Percentiles rank a stretch among this genome's conserved stretches.
These are phyloP conservation scores for Scaeva pyrastri DNA, from an alignment of 2,888 invertebrate species.

Conservation along the genomic window DNA sequence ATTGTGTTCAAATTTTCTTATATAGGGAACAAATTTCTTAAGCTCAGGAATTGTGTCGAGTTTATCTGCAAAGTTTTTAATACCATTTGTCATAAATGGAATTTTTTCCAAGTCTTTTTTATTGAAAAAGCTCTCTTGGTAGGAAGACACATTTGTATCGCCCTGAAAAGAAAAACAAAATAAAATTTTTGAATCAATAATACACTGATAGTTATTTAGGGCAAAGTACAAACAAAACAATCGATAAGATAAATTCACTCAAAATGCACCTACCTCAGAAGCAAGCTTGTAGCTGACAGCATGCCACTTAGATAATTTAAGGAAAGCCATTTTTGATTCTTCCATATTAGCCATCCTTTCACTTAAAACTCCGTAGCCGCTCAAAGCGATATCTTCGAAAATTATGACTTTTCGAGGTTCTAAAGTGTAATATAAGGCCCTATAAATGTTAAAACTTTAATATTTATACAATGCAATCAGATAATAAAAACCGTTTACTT, in stretches of 20 bases:
- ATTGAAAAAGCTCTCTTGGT: not conserved
- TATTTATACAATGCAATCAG: not conserved
- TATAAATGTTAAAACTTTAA: constrained; percentile 12
- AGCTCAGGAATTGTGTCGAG: constrained; percentile 1
- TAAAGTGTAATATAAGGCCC: constrained; percentile 59
- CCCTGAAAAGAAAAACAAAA: constrained; percentile 44
- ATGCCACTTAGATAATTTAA: constrained; percentile 75
- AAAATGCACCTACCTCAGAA: constrained; percentile 57
- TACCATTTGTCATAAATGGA: not conserved
- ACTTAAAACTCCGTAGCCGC: constrained; percentile 58
- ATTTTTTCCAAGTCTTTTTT: not conserved
- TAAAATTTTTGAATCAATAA: not conserved
- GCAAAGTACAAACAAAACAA: too few species aligned
- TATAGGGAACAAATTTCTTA: not conserved
- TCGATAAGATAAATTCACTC: not conserved
- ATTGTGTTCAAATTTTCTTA: not conserved
- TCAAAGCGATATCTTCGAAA: constrained; percentile 67
- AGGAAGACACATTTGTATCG: not conserved
- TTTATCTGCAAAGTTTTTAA: not conserved
- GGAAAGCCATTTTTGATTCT: constrained; percentile 68
- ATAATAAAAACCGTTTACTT: constrained; percentile 47
- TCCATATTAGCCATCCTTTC: constrained; percentile 58
- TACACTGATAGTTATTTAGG: too few species aligned
- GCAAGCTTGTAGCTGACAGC: constrained; percentile 72
- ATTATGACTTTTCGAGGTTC: constrained; percentile 64